Evolutionary conservation across 2,888 invertebrate species (phyloP).

Genomic region (Perizoma flavofasciatum): DNA sequence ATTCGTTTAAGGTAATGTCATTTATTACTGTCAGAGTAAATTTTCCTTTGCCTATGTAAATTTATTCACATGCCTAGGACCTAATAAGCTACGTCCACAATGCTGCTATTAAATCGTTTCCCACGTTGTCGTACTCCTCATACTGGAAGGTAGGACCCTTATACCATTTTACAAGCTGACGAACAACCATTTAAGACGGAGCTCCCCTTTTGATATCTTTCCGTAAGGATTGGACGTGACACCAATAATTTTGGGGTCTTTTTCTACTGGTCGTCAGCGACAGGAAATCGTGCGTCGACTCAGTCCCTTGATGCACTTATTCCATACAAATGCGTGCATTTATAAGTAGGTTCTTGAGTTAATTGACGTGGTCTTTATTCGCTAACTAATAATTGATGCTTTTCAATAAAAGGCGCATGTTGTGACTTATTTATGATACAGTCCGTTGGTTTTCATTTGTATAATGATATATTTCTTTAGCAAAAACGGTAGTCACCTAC

Average conservation of each 20-base stretch:
- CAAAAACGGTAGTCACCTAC: background rate
- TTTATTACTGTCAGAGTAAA: conserved; percentile 36
- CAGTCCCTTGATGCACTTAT: conserved; percentile 45
- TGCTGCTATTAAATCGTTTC: conserved; percentile 44
- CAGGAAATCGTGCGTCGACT: conserved; percentile 47
- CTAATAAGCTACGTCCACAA: conserved; percentile 42
- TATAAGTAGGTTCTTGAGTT: conserved; percentile 34
- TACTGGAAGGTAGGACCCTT: conserved; percentile 18
- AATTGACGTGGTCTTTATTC: conserved; percentile 35
- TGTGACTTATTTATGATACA: too few species aligned
- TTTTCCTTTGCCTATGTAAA: conserved; percentile 33
- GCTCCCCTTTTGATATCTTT: conserved; percentile 38
- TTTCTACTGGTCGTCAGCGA: conserved; percentile 38
- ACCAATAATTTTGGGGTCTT: conserved; percentile 41
- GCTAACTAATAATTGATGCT: too few species aligned
- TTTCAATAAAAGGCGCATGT: too few species aligned
- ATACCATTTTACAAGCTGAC: conserved; percentile 42
- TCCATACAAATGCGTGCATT: conserved; percentile 40
- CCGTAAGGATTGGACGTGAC: conserved; percentile 32
- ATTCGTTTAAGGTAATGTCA: conserved; percentile 30
- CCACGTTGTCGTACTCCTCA: conserved; percentile 37
- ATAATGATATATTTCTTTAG: background rate
- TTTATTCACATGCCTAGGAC: conserved; percentile 27
- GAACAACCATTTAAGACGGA: conserved; percentile 41
- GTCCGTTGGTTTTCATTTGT: background rate